Conservation (phyloP, 2,888 invertebrate genomes). For the Escarpia spicata region DNA sequence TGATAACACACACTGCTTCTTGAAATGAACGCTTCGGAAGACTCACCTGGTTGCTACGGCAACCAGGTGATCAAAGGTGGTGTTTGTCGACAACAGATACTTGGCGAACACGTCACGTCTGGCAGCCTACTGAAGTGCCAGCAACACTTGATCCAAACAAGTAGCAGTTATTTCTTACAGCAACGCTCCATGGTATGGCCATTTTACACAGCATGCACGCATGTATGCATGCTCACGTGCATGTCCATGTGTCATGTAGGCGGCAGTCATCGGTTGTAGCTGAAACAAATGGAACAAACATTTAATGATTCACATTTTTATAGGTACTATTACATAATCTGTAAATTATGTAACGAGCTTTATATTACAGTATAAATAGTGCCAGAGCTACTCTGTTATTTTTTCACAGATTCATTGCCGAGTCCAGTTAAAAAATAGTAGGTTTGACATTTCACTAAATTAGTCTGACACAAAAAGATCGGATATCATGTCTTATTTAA, state of each 20-base stretch:
- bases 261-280: background rate
- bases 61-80: slow-evolving; percentile 13
- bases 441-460: no score
- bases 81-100: background rate
- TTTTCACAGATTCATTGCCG: no score
- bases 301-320: background rate
- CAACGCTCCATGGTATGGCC: background rate
- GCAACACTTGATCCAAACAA: background rate
- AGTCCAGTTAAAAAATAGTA: no score
- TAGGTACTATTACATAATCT: background rate
- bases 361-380: no score
- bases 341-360: background rate
- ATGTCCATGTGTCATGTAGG: background rate
- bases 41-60: background rate
- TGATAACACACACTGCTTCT: background rate
- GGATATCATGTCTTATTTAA: no score
- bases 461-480: no score
- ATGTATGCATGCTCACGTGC: background rate
- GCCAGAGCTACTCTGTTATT: no score
- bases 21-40: background rate
- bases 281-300: background rate
- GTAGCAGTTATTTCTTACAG: background rate
- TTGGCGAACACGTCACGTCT: background rate
- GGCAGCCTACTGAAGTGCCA: background rate
- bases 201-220: background rate